These are phyloP conservation scores for Scolopax bukidnonensis DNA, from an alignment of 2,797 vertebrate genomes.

Conservation along the genomic window DNA sequence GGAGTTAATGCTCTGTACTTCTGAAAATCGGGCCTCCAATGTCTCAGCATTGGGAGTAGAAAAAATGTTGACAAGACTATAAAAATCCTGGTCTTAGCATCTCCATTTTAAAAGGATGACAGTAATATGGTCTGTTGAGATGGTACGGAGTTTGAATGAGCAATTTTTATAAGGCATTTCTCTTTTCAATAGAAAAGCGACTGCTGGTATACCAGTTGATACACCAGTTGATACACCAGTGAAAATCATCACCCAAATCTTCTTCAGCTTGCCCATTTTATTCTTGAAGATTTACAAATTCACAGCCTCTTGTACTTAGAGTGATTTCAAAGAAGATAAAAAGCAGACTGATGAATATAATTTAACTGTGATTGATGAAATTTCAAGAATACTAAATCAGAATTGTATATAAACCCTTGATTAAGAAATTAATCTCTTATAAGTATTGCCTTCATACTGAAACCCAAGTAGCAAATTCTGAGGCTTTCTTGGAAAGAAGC, in stretches of 20 bases:
- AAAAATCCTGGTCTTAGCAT: background rate
- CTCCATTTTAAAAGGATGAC: background rate
- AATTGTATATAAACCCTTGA: constrained; percentile 57
- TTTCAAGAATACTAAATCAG: constrained; percentile 51
- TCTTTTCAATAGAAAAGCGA: background rate
- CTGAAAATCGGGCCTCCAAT: background rate
- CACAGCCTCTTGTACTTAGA: background rate
- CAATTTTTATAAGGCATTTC: background rate
- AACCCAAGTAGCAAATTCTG: constrained; percentile 16
- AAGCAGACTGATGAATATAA: constrained; percentile 31
- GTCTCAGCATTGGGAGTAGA: background rate
- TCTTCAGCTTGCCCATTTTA: background rate
- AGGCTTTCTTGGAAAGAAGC: constrained; percentile 26
- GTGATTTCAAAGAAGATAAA: constrained; percentile 29
- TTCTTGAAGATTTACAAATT: constrained; percentile 23
- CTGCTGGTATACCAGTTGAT: background rate
- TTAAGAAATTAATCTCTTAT: constrained; percentile 66
- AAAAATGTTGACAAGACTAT: background rate
- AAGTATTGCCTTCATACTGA: constrained; percentile 20
- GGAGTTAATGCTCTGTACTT: background rate
- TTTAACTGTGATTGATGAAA: constrained; percentile 46
- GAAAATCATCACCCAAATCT: background rate
- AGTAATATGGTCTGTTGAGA: background rate
- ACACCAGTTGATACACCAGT: background rate
- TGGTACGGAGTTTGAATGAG: background rate